A percentile compares a stretch with the other conserved stretches of the same genome.
Evolutionary conservation across 2,113 vertebrate genomes (phyloP).

Genomic region (Erpornis zantholeuca): DNA sequence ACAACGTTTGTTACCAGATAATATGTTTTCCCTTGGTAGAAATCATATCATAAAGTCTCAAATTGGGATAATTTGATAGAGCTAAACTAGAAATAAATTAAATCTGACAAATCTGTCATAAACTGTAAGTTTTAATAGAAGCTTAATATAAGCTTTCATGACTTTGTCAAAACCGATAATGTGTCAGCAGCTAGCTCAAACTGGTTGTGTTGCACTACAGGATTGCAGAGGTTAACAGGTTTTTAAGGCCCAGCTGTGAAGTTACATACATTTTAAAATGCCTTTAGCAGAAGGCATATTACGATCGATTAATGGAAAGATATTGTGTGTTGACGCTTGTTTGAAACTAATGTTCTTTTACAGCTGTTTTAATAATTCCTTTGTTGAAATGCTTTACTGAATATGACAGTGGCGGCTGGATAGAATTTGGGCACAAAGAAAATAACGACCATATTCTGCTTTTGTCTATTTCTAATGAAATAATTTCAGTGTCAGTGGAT

Average conservation of each 20-base stretch:
- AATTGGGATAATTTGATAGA: conserved; percentile 67
- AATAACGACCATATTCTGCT: background rate
- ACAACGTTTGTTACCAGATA: conserved; percentile 26
- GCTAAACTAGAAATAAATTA: conserved; percentile 72
- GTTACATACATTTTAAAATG: background rate
- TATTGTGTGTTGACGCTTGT: background rate
- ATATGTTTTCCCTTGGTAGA: conserved; percentile 31
- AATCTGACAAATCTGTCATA: conserved; percentile 76
- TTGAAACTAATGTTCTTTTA: background rate
- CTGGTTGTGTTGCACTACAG: conserved; percentile 12
- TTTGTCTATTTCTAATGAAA: background rate
- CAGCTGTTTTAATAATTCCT: background rate
- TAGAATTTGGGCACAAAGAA: background rate
- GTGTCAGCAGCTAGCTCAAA: conserved; percentile 47
- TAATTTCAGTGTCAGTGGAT: background rate
- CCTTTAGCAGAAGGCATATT: background rate
- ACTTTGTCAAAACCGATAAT: conserved; percentile 75
- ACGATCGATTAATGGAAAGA: background rate
- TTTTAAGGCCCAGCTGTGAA: conserved; percentile 23
- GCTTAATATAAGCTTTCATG: conserved; percentile 72
- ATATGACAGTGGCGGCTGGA: background rate
- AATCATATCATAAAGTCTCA: conserved; percentile 51
- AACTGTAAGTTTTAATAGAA: conserved; percentile 72
- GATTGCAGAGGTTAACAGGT: conserved; percentile 50
- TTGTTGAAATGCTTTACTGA: background rate